Evolutionary conservation across 30 jellyfish, hydroid and myxozoan genomes (phyloP).

Genomic region (Sanderia malayensis): DNA sequence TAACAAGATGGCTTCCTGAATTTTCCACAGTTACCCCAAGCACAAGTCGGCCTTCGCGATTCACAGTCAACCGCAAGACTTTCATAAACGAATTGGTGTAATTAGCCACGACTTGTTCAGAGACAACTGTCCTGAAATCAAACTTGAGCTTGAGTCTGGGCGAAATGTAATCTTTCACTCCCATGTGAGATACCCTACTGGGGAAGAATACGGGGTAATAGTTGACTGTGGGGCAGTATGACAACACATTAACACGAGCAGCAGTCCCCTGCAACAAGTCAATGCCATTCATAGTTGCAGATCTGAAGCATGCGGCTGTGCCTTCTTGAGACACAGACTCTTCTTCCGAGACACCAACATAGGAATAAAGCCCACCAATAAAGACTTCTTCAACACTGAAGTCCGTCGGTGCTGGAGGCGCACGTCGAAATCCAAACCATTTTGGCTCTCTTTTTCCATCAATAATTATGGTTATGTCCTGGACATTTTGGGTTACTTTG

Average conservation of each 20-base stretch:
- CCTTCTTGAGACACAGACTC: slow-evolving; percentile 81
- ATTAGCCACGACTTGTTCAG: slow-evolving; percentile 72
- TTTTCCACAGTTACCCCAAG: slow-evolving; percentile 68
- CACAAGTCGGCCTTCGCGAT: slow-evolving; percentile 80
- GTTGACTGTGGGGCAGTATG: slow-evolving; percentile 61
- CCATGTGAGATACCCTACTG: slow-evolving; percentile 84
- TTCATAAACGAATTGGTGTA: slow-evolving; percentile 69
- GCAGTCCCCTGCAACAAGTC: slow-evolving; percentile 26
- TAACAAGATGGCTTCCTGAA: slow-evolving; percentile 56
- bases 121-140: slow-evolving; percentile 81
- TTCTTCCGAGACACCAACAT: slow-evolving; percentile 61
- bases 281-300: slow-evolving; percentile 65
- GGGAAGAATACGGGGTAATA: slow-evolving; percentile 90
- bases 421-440: slow-evolving; percentile 69
- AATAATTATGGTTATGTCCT: slow-evolving; percentile 73
- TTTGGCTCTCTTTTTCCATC: slow-evolving; percentile 75
- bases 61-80: slow-evolving; percentile 60
- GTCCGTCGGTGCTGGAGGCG: slow-evolving; percentile 94
- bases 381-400: slow-evolving; percentile 73
- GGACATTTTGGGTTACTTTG: slow-evolving; percentile 73
- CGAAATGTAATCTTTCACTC: slow-evolving; percentile 41
- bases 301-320: slow-evolving; percentile 61
- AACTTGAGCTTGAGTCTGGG: slow-evolving; percentile 58
- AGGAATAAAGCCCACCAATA: slow-evolving; percentile 80
- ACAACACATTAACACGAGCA: slow-evolving; percentile 13